Conservation (phyloP, 2,113 vertebrate species). For the Thryonomys swinderianus region DNA sequence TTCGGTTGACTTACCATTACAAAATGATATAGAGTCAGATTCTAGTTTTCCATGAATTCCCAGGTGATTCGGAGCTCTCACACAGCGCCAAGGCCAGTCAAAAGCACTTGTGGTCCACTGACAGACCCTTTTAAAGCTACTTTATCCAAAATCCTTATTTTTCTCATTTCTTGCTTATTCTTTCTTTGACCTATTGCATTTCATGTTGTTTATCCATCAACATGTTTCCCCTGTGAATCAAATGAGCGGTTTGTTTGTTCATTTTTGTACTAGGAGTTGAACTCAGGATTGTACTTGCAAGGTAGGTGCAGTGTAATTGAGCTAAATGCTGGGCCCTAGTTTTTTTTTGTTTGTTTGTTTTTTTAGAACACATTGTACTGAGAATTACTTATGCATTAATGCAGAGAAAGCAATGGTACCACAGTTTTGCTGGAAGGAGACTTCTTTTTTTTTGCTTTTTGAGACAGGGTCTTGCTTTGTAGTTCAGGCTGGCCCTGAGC, state of each 20-base stretch:
- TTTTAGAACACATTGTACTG: background rate
- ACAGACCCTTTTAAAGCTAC: too few relatives aligned
- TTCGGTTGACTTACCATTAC: constrained; percentile 88
- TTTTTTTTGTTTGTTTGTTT: too few relatives aligned
- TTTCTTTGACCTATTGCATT: constrained; percentile 77
- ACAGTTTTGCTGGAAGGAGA: constrained; percentile 86
- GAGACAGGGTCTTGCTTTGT: too few relatives aligned
- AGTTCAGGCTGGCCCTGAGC: too few relatives aligned
- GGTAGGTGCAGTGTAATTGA: too few relatives aligned
- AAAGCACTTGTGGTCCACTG: constrained; percentile 79
- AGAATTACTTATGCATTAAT: constrained; percentile 80
- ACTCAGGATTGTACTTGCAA: too few relatives aligned
- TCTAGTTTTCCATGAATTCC: constrained; percentile 85
- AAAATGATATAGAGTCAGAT: constrained; percentile 88
- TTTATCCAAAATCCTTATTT: too few relatives aligned
- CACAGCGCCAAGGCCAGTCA: constrained; percentile 70
- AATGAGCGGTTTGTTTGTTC: constrained; percentile 77
- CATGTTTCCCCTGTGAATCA: constrained; percentile 84
- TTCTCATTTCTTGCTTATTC: constrained; percentile 75
- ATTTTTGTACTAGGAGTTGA: too few relatives aligned
- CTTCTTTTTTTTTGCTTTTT: constrained; percentile 80
- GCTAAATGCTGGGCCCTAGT: background rate
- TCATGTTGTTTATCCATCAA: constrained; percentile 81
- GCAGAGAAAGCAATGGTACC: constrained; percentile 87
- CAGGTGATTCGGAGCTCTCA: constrained; percentile 79